These are phyloP conservation scores for Anniella stebbinsi DNA, from an alignment of 2,797 vertebrate genomes.

Conservation along the genomic window DNA sequence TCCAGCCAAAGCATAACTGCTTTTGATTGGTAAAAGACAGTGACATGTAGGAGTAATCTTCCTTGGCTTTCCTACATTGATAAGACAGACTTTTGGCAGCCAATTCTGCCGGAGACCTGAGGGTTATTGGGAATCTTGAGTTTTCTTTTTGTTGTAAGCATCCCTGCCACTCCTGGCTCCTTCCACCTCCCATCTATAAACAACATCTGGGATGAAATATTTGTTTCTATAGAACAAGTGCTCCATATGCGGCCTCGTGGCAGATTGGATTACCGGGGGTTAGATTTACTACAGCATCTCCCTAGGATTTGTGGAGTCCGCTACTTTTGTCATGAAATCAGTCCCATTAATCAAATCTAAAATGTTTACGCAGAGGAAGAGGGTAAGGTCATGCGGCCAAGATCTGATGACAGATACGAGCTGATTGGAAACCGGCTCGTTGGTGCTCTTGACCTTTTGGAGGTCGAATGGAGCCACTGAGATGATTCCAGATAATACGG, in stretches of 20 bases:
- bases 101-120: slow-evolving; percentile 49
- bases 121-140: slow-evolving; percentile 62
- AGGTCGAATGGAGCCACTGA: neutral
- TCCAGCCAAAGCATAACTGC: slow-evolving; percentile 68
- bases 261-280: slow-evolving; percentile 48
- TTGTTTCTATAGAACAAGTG: slow-evolving; percentile 61
- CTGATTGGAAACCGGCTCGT: slow-evolving; percentile 35
- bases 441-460: slow-evolving; percentile 30
- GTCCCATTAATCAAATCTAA: slow-evolving; percentile 41
- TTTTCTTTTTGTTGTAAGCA: slow-evolving; percentile 56
- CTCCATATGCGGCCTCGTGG: slow-evolving; percentile 51
- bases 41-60: slow-evolving; percentile 67
- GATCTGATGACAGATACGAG: slow-evolving; percentile 34
- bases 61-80: slow-evolving; percentile 62
- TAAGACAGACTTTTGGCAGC: slow-evolving; percentile 75
- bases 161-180: slow-evolving; percentile 53
- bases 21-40: slow-evolving; percentile 72
- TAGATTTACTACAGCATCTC: slow-evolving; percentile 38
- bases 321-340: slow-evolving; percentile 48
- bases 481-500: neutral
- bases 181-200: slow-evolving; percentile 56
- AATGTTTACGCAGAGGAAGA: slow-evolving; percentile 16
- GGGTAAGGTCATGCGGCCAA: slow-evolving; percentile 35
- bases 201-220: slow-evolving; percentile 54
- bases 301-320: neutral